Evolutionary conservation across 2,888 invertebrate genomes (phyloP).

Genomic region (Sepiola atlantica): DNA sequence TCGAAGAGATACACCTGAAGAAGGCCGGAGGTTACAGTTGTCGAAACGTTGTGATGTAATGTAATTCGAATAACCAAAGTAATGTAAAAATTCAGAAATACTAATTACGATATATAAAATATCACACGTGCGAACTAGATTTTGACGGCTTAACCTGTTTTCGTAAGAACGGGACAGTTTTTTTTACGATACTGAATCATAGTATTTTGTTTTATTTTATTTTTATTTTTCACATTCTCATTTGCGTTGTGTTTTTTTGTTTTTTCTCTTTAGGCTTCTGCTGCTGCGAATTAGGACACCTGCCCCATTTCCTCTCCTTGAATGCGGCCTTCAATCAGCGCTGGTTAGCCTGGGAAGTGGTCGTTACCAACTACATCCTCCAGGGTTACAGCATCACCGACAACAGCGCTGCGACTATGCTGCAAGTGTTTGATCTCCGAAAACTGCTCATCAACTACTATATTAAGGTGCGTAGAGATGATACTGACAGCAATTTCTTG

Average conservation of each 20-base stretch:
- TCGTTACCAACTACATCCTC: conserved; percentile 95
- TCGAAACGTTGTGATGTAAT: too few relatives aligned
- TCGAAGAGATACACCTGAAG: too few relatives aligned
- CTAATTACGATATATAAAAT: too few relatives aligned
- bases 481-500: background rate
- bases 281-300: conserved; percentile 91
- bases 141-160: too few relatives aligned
- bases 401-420: conserved; percentile 96
- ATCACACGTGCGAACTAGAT: too few relatives aligned
- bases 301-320: conserved; percentile 90
- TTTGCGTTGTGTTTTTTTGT: background rate
- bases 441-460: conserved; percentile 98
- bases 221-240: too few relatives aligned
- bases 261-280: conserved; percentile 82
- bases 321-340: conserved; percentile 98
- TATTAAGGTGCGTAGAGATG: conserved; percentile 85
- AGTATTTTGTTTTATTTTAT: too few relatives aligned
- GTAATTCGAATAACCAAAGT: too few relatives aligned
- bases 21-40: too few relatives aligned
- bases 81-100: too few relatives aligned
- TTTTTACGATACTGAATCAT: too few relatives aligned
- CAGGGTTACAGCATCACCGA: conserved; percentile 99
- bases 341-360: conserved; percentile 97
- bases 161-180: too few relatives aligned
- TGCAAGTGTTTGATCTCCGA: conserved; percentile 97